Evolutionary conservation across 2,888 invertebrate genomes (phyloP), one percentile per base, ranked within the genome.

Genomic region (Neoascia interrupta): DNA sequence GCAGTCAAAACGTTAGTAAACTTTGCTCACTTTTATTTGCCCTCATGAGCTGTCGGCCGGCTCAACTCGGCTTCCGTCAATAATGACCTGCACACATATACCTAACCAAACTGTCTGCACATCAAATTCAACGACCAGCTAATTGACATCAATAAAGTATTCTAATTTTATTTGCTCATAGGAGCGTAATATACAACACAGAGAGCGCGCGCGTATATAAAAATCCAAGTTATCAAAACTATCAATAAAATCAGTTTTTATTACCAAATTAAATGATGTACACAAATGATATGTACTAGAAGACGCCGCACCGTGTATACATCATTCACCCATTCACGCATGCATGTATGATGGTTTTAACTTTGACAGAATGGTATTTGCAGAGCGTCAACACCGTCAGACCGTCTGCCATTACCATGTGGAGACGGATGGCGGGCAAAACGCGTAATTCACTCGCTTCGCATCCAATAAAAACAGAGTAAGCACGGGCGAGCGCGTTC

Each of bases 61-160:
- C 37, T 21, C 18, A 54, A 36, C 13, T 15, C 10, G 36, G 23
- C 54, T 45, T 43, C 58, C 15, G 66, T 39, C 31, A 28, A 68
- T 3, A n/a, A 6, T 5, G 23, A 45, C 45, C 34, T 54, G 16
- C 13, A 43, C 15, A n/a, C 31, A 28, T 5, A 28, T 15, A 37
- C 8, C 2, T 19, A 31, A 41, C 23, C 6, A 13, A 51, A 69
- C 31, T 31, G 53, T 54, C 58, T 54, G 36, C 43, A 73, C 64
- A 73, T 79, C 60, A 79, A 79, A 79, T 51, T 49, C 60, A 79
- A 79, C 73, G 68, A 79, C 73, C 79, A 73, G 68, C 73, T 79
- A 79, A 79, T 79, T 73, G 79, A 68, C 73, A 79, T 61, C 66
- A 66, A 79, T 79, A 79, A 79, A 79, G 49, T 41, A 68, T 72